phyloP scores from a whole-genome alignment of 2,888 invertebrate genomes.

The Tiphia femorata region DNA sequence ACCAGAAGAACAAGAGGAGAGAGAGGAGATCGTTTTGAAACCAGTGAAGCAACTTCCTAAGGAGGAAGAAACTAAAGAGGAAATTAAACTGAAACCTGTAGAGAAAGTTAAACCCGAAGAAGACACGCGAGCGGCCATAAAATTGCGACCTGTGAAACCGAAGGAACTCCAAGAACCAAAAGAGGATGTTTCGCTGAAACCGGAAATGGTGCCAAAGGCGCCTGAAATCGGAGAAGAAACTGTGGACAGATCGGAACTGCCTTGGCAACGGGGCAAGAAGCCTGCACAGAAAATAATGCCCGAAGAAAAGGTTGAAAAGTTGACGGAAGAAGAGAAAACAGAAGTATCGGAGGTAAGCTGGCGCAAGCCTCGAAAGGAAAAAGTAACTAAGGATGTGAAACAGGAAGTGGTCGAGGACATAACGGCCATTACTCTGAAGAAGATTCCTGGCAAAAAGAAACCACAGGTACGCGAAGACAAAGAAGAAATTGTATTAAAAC shows the following conservation, averaged over 20 bases:
- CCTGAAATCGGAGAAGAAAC: slow-evolving; percentile 44
- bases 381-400: slow-evolving; percentile 39
- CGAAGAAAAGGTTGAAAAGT: slow-evolving; percentile 39
- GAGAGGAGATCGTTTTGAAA: slow-evolving; percentile 52
- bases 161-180: slow-evolving; percentile 45
- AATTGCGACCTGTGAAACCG: slow-evolving; percentile 28
- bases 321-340: slow-evolving; percentile 57
- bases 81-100: slow-evolving; percentile 28
- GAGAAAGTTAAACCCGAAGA: slow-evolving; percentile 11
- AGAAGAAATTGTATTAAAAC: slow-evolving; percentile 54
- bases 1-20: slow-evolving; percentile 69
- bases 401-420: slow-evolving; percentile 44
- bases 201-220: slow-evolving; percentile 26
- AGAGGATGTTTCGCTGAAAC: slow-evolving; percentile 45
- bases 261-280: slow-evolving; percentile 54
- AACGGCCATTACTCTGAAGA: slow-evolving; percentile 40
- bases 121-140: slow-evolving; percentile 49
- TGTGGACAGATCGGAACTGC: slow-evolving; percentile 43
- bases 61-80: slow-evolving; percentile 36
- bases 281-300: slow-evolving; percentile 28
- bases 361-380: slow-evolving; percentile 43
- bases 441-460: slow-evolving; percentile 35
- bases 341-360: slow-evolving; percentile 61
- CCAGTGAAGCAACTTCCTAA: slow-evolving; percentile 33
- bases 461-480: slow-evolving; percentile 58